Evolutionary conservation across 2,888 invertebrate species (phyloP), one percentile per base, ranked within the genome.

Genomic region (Tholera decimalis): DNA sequence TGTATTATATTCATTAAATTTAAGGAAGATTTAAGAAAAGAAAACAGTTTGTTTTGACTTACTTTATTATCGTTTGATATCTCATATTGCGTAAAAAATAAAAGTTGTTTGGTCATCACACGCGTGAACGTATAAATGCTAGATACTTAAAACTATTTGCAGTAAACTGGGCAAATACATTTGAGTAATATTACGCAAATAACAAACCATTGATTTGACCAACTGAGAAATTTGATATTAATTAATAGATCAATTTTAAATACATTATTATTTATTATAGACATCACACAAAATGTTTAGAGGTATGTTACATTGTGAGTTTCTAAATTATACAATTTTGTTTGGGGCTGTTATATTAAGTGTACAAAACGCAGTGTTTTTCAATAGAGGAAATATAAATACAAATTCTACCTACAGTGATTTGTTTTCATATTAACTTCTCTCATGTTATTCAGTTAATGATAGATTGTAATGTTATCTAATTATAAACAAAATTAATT

Each of bases 41-140:
- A 56, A 68, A 46, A n/a, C 5, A 51, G 59, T 69, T 65, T 83
- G 81, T 89, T 86, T 89, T 85, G 80, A 91, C 88, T 90, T 92
- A 91, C 89, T 90, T 89, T 91, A 91, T 91, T 92, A 89, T 89
- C 86, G 74, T 89, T 89, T 84, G 87, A 90, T 91, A 90, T 89
- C 89, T 85, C 84, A 88, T 87, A 89, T 90, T 89, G 90, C 90
- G 89, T 91, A 91, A 91, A 92, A 93, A 89, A 76, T 82, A 89
- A 89, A 89, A 85, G 87, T 84, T 87, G 88, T 90, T 91, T 91
- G 91, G 93, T 92, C 92, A 91, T 90, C 90, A 90, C 91, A 90
- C 87, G 86, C 83, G 88, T 92, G 90, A 92, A 88, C 85, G 79
- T 89, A 90, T 90, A 92, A 92, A 94, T 91, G 92, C 92, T 91